Evolutionary conservation across 2,888 invertebrate species (phyloP), one percentile per base, ranked within the genome.

Genomic region (Phoenoteleia sp.): DNA sequence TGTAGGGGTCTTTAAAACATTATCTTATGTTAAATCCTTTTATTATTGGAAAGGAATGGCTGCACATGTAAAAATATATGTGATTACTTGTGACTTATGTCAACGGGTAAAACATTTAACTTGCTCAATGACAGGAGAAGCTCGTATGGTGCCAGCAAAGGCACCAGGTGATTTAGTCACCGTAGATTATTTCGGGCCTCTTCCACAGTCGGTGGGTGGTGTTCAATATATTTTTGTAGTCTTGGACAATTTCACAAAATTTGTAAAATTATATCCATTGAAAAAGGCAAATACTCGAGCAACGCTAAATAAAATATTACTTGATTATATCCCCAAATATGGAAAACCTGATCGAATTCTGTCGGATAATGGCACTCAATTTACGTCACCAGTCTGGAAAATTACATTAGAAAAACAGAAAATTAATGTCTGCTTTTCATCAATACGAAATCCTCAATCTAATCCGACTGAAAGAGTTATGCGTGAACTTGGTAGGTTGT

Each of bases 391-490:
- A 4, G 4, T 27, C 0, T 76, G 75, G 75, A 76, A 56, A 45
- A 13, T 54, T 6, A 56, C 64, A 9, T 33, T 66, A 6, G n/a
- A 33, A 23, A 56, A 66, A 45, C 21, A 33, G 11, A 42, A 9
- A 1, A 66, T 75, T 21, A 15, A 27, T 3, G 29, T 66, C 2
- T 54, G 29, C 13, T 75, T 42, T 56, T 66, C 75, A 0, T 75
- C 75, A 3, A 25, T 66, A 2, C 6, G 64, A 15, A 64, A 77
- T n/a, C 77, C 69, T 7, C 60, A 85, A 29, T 87, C 84, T 1
- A 90, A 90, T 79, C 86, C 87, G 0, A 80, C 83, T 0, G 89
- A 89, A 77, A n/a, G 90, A 17, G 77, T 83, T 0, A 90, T 89
- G 87, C 49, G 88, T 25, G 90, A 90, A 60, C 42, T 86, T 1